phyloP scores from a whole-genome alignment of 2,888 invertebrate species.

The Agrochola lota region DNA sequence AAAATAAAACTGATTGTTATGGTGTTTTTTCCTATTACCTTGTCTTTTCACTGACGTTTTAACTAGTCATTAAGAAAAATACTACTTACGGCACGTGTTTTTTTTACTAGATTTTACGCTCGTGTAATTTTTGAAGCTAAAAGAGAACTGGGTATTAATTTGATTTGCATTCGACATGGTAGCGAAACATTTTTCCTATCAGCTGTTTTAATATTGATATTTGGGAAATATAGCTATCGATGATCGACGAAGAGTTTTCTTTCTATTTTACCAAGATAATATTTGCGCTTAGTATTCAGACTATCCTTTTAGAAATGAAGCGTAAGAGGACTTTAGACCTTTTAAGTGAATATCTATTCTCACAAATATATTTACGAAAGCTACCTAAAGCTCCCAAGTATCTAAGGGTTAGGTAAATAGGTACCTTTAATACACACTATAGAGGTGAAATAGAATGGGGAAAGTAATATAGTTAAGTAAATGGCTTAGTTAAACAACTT shows the following conservation, averaged over 20 bases:
- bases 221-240: neutral
- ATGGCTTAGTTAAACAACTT: slow-evolving; percentile 61
- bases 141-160: neutral
- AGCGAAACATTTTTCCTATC: neutral
- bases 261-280: neutral
- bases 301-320: neutral
- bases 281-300: neutral
- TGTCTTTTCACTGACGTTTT: slow-evolving; percentile 10
- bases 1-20: slow-evolving; percentile 41
- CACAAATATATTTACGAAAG: slow-evolving; percentile 1
- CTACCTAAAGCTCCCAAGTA: neutral
- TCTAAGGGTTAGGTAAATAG: slow-evolving; percentile 31
- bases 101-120: slow-evolving; percentile 22
- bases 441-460: slow-evolving; percentile 20
- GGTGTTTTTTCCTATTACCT: slow-evolving; percentile 25
- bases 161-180: slow-evolving; percentile 7
- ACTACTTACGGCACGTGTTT: slow-evolving; percentile 4
- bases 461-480: slow-evolving; percentile 61
- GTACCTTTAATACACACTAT: neutral
- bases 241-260: neutral
- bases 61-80: slow-evolving; percentile 43
- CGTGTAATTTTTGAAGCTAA: slow-evolving; percentile 25
- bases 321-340: neutral
- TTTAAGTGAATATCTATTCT: neutral
- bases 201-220: slow-evolving; percentile 1